phyloP scores from a whole-genome alignment of 2,888 invertebrate genomes.

The Julus scandinavius region DNA sequence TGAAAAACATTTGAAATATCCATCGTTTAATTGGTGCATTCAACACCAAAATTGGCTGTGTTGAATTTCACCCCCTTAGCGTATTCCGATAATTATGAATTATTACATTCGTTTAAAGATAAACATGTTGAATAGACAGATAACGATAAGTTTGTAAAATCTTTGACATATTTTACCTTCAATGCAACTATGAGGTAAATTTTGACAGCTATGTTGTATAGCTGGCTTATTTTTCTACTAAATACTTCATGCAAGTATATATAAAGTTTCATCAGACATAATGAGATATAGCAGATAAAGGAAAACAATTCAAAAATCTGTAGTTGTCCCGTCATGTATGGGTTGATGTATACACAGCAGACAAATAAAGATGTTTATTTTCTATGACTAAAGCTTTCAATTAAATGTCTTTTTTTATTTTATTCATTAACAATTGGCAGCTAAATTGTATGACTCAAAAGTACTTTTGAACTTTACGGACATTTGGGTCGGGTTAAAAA shows the following conservation, averaged over 20 bases:
- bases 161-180: not conserved
- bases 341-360: not conserved
- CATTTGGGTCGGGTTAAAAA: not conserved
- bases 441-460: not conserved
- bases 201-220: not conserved
- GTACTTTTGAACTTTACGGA: not conserved
- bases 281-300: not conserved
- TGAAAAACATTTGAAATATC: too few relatives aligned
- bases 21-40: too few relatives aligned
- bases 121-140: not conserved
- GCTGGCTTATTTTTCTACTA: not conserved
- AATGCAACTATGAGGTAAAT: not conserved
- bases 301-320: not conserved
- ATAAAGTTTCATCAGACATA: not conserved
- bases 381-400: not conserved
- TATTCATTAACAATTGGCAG: conserved; percentile 9
- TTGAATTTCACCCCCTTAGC: too few relatives aligned
- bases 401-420: not conserved
- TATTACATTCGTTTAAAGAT: too few relatives aligned
- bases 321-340: not conserved
- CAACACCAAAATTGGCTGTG: too few relatives aligned
- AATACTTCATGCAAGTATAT: not conserved
- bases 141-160: not conserved
- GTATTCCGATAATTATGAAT: too few relatives aligned
- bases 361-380: not conserved